Conservation (phyloP, 1,140 invertebrate species). For the Trichonephila inaurata region DNA sequence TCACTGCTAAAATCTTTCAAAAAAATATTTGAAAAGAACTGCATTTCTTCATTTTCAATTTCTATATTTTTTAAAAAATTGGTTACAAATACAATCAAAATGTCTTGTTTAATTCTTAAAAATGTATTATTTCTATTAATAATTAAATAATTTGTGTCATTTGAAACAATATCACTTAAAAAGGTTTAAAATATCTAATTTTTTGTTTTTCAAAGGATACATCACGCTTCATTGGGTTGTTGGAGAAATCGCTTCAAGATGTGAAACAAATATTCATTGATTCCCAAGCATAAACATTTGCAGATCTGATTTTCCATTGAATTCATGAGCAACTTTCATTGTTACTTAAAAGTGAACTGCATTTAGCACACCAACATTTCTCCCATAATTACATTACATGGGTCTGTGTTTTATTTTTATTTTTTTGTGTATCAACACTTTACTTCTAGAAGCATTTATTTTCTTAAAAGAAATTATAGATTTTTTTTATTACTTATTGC, state of each 20-base stretch:
- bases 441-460: slow-evolving; percentile 51
- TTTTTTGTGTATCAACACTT: slow-evolving; percentile 48
- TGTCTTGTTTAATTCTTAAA: too few relatives aligned
- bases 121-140: too few relatives aligned
- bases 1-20: too few relatives aligned
- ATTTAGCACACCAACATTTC: slow-evolving; percentile 55
- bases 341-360: slow-evolving; percentile 45
- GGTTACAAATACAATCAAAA: too few relatives aligned
- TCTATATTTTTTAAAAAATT: too few relatives aligned
- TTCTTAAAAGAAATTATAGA: slow-evolving; percentile 38
- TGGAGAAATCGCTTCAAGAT: slow-evolving; percentile 88
- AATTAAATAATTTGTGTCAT: too few relatives aligned
- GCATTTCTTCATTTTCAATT: too few relatives aligned
- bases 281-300: slow-evolving; percentile 17
- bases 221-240: slow-evolving; percentile 87
- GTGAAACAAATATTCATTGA: slow-evolving; percentile 86
- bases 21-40: too few relatives aligned
- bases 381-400: not conserved
- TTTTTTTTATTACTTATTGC: slow-evolving; percentile 18
- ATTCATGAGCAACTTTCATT: not conserved
- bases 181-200: not conserved
- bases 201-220: slow-evolving; percentile 86
- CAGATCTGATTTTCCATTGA: not conserved
- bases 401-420: not conserved
- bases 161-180: too few relatives aligned